Evolutionary conservation across 2,113 vertebrate genomes (phyloP).

Genomic region (Monarcha castaneiventris): DNA sequence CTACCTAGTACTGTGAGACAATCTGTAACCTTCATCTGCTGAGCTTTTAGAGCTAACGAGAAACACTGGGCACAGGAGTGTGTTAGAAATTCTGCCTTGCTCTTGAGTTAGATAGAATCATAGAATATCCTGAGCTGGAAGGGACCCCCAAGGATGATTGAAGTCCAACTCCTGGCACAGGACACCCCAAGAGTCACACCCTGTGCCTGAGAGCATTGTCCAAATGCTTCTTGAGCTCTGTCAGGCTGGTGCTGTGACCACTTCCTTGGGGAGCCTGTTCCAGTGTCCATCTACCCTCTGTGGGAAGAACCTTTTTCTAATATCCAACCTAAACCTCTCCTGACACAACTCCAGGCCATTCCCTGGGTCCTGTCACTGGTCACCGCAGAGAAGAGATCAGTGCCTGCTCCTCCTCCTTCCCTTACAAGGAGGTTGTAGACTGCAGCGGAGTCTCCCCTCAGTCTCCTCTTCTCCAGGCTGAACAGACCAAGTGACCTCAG

Average conservation of each 20-base stretch:
- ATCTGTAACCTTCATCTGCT: background rate
- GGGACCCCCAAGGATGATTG: no score
- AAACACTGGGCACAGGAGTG: background rate
- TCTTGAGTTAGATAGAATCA: background rate
- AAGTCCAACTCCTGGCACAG: background rate
- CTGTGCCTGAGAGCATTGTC: background rate
- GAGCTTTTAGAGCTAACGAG: background rate
- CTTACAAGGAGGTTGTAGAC: rapidly evolving
- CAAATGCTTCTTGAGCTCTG: background rate
- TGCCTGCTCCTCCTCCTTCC: background rate
- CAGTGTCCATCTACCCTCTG: background rate
- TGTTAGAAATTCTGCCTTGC: background rate
- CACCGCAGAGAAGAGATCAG: background rate
- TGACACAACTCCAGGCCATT: background rate
- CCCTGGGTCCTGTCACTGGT: background rate
- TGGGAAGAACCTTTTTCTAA: background rate
- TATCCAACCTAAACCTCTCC: background rate
- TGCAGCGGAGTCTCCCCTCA: background rate
- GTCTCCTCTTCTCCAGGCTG: background rate
- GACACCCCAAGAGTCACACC: background rate
- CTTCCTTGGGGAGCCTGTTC: background rate
- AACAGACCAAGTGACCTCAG: background rate
- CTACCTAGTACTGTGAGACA: background rate
- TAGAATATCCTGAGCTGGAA: background rate
- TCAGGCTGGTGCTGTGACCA: background rate